Conservation (phyloP, 2,888 invertebrate genomes). For the Drosophila anomelani region DNA sequence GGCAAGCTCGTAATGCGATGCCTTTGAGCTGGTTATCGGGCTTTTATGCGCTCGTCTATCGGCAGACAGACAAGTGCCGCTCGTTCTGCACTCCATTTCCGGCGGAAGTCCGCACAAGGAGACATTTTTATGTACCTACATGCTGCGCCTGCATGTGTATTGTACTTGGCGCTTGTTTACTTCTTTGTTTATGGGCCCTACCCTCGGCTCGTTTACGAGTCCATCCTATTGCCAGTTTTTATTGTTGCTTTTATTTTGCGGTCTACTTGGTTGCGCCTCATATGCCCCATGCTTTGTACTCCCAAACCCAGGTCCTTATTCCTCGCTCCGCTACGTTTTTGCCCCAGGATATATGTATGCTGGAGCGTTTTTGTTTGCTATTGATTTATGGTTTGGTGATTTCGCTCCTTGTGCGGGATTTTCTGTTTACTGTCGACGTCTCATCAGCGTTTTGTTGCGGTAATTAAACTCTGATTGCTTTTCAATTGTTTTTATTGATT, state of each 20-base stretch:
- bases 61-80: slow-evolving; percentile 43
- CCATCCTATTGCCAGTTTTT: slow-evolving; percentile 38
- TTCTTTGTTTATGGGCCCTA: slow-evolving; percentile 69
- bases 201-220: slow-evolving; percentile 23
- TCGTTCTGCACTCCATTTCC: slow-evolving; percentile 66
- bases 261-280: slow-evolving; percentile 65
- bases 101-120: slow-evolving; percentile 68
- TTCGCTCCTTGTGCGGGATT: slow-evolving; percentile 48
- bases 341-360: slow-evolving; percentile 16
- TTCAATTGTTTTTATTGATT: slow-evolving; percentile 78
- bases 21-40: slow-evolving; percentile 69
- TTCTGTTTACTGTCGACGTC: slow-evolving; percentile 64
- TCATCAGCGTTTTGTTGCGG: slow-evolving; percentile 63
- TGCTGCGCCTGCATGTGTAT: slow-evolving; percentile 41
- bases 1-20: slow-evolving; percentile 72
- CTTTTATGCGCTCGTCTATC: slow-evolving; percentile 65
- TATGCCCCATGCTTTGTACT: slow-evolving; percentile 30
- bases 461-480: slow-evolving; percentile 78
- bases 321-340: not conserved
- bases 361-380: slow-evolving; percentile 44
- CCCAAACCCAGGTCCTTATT: slow-evolving; percentile 8
- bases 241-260: slow-evolving; percentile 72
- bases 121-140: slow-evolving; percentile 48
- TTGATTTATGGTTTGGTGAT: slow-evolving; percentile 60
- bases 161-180: slow-evolving; percentile 74